These are phyloP conservation scores for Thripadectes ignobilis DNA, from an alignment of 2,797 vertebrate genomes.

Conservation along the genomic window DNA sequence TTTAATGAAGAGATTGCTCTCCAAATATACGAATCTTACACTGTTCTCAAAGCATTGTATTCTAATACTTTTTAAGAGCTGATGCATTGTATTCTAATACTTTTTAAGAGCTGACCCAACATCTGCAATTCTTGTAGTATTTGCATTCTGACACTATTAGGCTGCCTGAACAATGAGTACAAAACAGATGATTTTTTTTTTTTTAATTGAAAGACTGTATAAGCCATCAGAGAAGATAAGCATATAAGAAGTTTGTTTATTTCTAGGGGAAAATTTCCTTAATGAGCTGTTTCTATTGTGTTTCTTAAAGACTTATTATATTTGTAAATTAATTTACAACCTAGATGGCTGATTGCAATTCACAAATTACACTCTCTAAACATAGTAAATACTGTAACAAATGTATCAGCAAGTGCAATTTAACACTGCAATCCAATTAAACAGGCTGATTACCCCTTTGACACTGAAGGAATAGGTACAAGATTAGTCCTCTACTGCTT, in stretches of 20 bases:
- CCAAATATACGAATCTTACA: background rate
- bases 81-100: background rate
- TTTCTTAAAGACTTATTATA: background rate
- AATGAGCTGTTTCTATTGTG: background rate
- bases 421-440: background rate
- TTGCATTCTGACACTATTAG: background rate
- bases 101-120: background rate
- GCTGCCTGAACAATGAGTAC: background rate
- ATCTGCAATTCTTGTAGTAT: background rate
- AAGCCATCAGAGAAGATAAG: background rate
- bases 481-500: background rate
- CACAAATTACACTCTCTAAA: background rate
- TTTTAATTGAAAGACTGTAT: background rate
- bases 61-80: background rate
- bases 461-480: background rate
- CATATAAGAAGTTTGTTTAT: background rate
- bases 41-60: background rate
- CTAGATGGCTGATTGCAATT: background rate
- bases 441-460: background rate
- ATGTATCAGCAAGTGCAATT: background rate
- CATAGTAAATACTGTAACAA: background rate
- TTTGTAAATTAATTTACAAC: slow-evolving; percentile 22
- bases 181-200: slow-evolving; percentile 27
- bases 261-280: slow-evolving; percentile 1
- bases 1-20: background rate